Evolutionary conservation across 2,888 invertebrate species (phyloP).

Genomic region (Stenodema calcarata): DNA sequence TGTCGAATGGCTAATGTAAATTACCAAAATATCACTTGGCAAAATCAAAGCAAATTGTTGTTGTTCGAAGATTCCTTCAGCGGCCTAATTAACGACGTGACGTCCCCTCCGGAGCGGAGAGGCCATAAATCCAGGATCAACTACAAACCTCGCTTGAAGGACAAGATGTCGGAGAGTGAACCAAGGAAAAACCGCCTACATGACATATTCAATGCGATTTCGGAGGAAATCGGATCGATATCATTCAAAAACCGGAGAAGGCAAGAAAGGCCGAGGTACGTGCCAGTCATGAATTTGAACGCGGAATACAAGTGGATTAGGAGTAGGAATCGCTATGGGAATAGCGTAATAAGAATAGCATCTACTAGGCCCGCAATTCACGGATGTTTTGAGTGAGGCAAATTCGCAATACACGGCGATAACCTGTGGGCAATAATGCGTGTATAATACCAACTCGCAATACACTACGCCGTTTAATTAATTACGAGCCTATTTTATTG

Average conservation of each 20-base stretch:
- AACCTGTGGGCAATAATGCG: too few relatives aligned
- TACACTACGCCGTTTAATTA: too few relatives aligned
- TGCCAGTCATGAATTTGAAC: not conserved
- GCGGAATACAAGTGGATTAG: not conserved
- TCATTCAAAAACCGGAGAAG: not conserved
- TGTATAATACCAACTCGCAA: too few relatives aligned
- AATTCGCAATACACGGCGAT: too few relatives aligned
- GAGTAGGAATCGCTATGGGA: too few relatives aligned
- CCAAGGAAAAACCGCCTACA: not conserved
- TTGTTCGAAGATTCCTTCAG: not conserved
- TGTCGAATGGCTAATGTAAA: not conserved
- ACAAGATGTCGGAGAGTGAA: not conserved
- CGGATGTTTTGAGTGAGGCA: too few relatives aligned
- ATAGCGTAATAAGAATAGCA: too few relatives aligned
- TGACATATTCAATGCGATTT: constrained; percentile 15
- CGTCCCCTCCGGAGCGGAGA: not conserved
- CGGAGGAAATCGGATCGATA: not conserved
- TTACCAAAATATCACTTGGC: too few relatives aligned
- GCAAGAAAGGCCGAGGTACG: not conserved
- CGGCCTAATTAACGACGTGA: not conserved
- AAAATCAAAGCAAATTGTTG: not conserved
- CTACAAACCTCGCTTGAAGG: not conserved
- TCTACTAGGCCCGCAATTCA: too few relatives aligned
- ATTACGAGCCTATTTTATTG: too few relatives aligned
- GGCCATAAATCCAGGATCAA: not conserved